Base-by-base conservation (phyloP, 1,140 invertebrate species). In the Heliconius himera region DNA sequence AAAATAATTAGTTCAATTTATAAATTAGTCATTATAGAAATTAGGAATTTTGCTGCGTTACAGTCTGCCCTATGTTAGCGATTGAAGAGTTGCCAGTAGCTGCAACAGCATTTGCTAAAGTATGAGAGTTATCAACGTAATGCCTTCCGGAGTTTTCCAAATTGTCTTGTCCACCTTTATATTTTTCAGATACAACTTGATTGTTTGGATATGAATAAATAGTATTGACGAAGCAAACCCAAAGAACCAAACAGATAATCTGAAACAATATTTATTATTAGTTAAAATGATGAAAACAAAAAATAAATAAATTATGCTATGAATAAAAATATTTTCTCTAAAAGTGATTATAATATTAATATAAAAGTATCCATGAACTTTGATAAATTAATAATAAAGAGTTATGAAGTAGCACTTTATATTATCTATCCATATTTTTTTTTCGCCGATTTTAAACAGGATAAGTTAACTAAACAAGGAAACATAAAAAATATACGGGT, bases 141-240 rank as follows among this genome's bases (percentile, higher is more conserved):
- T 60, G 54, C 54, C n/a, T 60, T 66, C 60, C 22, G 29, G 60
- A 26, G 5, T 66, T 66, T 60, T 60, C 54, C 60, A 66, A 66
- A 66, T 66, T 66, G 2, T 3, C 26, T 18, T 66, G 60, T 26
- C 4, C 3, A 5, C 22, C 60, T 66, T 11, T 26, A 66, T 66
- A 29, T 16, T 29, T 66, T 29, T 26, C 22, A 66, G 29, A 16
- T 66, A 4, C 22, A 66, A 13, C 11, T 66, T 66, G 22, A 66
- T 13, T 29, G 9, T 4, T 13, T 66, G 60, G 22, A 26, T 29
- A 66, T 66, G 60, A 29, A 29, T 16, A 66, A 29, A 66, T 29
- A 26, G 8, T 26, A 11, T 66, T 66, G 13, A 66, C 13, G 9
- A 66, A 29, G 60, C 9, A 60, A 3, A 60, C 54, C 9, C 22